Evolutionary conservation across 2,888 invertebrate species (phyloP).

Genomic region (Arge pagana): DNA sequence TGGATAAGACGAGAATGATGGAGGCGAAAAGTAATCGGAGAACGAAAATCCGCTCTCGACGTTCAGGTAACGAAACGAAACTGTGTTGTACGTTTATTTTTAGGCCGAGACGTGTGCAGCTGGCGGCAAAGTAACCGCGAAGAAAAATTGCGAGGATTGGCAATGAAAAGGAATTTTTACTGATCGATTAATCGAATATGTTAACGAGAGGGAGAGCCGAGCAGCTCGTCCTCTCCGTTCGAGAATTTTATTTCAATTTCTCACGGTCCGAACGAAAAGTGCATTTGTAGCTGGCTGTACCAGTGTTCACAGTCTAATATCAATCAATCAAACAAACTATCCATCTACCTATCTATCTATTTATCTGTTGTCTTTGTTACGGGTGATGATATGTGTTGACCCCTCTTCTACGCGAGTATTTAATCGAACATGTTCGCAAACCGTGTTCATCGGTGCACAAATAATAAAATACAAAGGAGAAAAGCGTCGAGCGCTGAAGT

Average conservation of each 20-base stretch:
- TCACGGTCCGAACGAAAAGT: neutral
- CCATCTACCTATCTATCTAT: slow-evolving; percentile 17
- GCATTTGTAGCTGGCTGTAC: slow-evolving; percentile 14
- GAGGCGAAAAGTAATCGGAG: neutral
- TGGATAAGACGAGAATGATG: neutral
- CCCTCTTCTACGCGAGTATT: slow-evolving; percentile 6
- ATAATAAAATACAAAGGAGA: neutral
- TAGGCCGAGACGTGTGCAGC: slow-evolving; percentile 9
- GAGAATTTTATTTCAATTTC: neutral
- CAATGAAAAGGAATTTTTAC: slow-evolving; percentile 5
- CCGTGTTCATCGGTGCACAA: neutral
- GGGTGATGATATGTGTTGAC: slow-evolving; percentile 20
- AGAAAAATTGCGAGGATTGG: neutral
- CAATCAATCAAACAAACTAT: too few species aligned
- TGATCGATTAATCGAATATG: neutral
- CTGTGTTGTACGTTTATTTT: slow-evolving; percentile 5
- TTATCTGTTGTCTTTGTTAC: slow-evolving; percentile 20
- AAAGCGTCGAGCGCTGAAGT: slow-evolving; percentile 13
- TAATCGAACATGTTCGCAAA: slow-evolving; percentile 4
- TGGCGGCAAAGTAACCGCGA: slow-evolving; percentile 8
- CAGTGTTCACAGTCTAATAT: slow-evolving; percentile 5
- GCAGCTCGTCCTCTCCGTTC: neutral
- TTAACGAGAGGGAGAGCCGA: neutral
- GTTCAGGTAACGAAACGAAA: slow-evolving; percentile 4
- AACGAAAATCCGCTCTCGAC: too few species aligned